These are phyloP conservation scores for Ceyx margarethae DNA, from an alignment of 2,113 vertebrate genomes.

Conservation along the genomic window DNA sequence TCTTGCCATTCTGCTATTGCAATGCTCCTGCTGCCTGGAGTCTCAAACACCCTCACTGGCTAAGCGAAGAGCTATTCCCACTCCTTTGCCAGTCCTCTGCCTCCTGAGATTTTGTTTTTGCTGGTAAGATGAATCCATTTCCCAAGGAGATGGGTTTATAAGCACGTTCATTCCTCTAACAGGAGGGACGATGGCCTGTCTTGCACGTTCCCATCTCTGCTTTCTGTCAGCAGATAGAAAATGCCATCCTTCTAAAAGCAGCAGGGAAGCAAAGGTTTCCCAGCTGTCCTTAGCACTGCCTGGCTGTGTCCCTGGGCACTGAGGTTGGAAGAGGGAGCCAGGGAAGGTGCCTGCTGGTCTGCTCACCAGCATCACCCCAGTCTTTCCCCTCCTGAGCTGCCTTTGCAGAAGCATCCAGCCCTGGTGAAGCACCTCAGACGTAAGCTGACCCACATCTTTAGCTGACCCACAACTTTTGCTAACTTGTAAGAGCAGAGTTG, in stretches of 20 bases:
- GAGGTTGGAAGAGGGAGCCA: rapidly evolving
- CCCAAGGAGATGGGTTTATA: neutral
- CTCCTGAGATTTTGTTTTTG: neutral
- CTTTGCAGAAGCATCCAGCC: neutral
- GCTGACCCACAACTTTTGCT: neutral
- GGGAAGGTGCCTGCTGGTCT: neutral
- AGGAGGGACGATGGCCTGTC: neutral
- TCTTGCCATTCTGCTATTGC: neutral
- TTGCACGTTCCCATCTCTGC: neutral
- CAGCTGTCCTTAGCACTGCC: rapidly evolving
- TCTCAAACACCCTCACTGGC: neutral
- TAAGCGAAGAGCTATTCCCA: neutral
- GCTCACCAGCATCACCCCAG: neutral
- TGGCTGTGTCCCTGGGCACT: neutral
- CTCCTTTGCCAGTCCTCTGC: neutral
- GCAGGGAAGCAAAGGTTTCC: neutral
- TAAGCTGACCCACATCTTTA: neutral
- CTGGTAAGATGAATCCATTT: neutral
- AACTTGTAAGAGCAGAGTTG: neutral
- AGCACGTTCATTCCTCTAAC: neutral
- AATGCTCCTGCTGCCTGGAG: neutral
- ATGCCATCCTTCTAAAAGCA: neutral
- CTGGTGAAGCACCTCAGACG: neutral
- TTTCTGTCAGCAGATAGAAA: neutral
- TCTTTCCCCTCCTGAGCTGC: neutral